Evolutionary conservation across 2,113 vertebrate species (phyloP).

Genomic region (Dicrurus megarhynchus): DNA sequence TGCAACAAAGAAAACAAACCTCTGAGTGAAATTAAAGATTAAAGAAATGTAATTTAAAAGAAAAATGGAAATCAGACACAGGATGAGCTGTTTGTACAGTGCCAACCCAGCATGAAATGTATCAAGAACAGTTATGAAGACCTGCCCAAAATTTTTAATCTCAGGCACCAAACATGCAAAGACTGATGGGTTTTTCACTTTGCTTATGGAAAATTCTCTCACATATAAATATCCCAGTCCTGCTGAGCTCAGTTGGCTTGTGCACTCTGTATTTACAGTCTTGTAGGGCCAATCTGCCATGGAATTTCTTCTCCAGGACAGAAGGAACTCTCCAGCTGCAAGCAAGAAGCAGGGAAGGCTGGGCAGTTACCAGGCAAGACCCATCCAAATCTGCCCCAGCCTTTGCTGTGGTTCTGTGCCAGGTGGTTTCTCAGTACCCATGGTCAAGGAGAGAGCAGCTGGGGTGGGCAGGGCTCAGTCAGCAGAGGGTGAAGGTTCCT

Average conservation of each 20-base stretch:
- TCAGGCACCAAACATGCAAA: neutral
- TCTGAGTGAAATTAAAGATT: neutral
- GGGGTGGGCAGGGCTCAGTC: neutral
- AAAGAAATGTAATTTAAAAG: neutral
- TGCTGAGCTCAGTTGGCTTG: neutral
- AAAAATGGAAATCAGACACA: neutral
- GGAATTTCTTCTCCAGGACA: neutral
- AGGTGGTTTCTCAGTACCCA: neutral
- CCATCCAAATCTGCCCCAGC: neutral
- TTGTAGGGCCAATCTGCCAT: neutral
- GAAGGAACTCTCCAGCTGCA: neutral
- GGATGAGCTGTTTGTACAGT: neutral
- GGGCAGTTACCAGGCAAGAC: neutral
- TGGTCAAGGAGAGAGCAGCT: neutral
- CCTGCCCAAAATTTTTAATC: neutral
- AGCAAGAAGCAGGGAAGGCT: neutral
- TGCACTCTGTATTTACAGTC: neutral
- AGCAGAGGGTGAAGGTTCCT: fast-evolving
- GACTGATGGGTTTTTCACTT: neutral
- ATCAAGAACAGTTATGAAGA: neutral
- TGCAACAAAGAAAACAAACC: neutral
- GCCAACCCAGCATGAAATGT: neutral
- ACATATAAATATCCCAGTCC: neutral
- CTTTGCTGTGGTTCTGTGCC: neutral
- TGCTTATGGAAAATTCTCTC: neutral